Percentiles rank a stretch among this genome's conserved stretches.
Evolutionary conservation across 2,113 vertebrate species (phyloP).

Genomic region (Stegostoma tigrinum): DNA sequence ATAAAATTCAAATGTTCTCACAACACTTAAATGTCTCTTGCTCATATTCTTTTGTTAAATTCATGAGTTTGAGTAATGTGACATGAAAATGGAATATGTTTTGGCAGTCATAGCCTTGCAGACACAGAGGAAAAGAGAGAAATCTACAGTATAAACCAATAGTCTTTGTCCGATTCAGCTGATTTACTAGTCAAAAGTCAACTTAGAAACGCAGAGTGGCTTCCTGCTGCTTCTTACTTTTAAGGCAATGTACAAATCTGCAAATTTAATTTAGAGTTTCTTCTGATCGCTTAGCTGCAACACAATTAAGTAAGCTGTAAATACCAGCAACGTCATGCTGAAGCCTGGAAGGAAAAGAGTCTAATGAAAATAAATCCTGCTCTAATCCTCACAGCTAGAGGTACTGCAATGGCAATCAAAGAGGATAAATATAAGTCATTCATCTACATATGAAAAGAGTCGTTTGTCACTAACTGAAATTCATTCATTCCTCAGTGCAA

Average conservation of each 20-base stretch:
- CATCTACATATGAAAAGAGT: neutral
- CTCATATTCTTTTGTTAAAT: slow-evolving; percentile 3
- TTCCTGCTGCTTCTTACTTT: neutral
- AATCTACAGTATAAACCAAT: neutral
- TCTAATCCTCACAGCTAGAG: neutral
- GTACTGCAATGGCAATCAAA: neutral
- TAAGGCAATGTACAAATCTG: neutral
- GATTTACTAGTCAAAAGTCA: neutral
- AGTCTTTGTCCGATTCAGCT: neutral
- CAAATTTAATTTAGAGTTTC: neutral
- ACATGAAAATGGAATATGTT: neutral
- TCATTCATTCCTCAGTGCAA: neutral
- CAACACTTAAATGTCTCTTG: neutral
- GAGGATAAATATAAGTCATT: neutral
- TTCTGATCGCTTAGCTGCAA: neutral
- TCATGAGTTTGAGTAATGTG: neutral
- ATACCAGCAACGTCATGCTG: neutral
- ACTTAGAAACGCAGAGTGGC: neutral
- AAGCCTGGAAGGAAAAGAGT: neutral
- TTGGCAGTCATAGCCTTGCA: neutral
- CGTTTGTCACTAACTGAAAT: neutral
- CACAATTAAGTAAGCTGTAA: neutral
- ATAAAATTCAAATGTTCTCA: neutral
- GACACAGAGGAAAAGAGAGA: neutral
- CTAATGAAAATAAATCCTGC: neutral